These are phyloP conservation scores for Trachymyrmex septentrionalis DNA, from an alignment of 1,140 invertebrate species.

Conservation along the genomic window DNA sequence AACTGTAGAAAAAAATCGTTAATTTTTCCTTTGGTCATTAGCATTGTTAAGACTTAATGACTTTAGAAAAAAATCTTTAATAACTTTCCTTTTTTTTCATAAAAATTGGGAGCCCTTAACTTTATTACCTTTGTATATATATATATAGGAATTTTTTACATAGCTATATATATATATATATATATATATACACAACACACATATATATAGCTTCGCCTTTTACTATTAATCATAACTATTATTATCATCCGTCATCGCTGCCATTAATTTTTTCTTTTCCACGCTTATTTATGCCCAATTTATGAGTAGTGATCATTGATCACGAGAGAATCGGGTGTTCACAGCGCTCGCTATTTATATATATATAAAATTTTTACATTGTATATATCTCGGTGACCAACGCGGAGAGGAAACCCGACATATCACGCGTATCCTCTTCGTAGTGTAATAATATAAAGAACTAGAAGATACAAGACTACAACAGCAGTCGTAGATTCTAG, in stretches of 20 bases:
- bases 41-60: slow-evolving; percentile 14
- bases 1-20: background rate
- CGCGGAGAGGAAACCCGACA: slow-evolving; percentile 51
- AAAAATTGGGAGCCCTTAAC: slow-evolving; percentile 84
- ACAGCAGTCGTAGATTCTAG: slow-evolving; percentile 56
- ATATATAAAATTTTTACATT: slow-evolving; percentile 41
- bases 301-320: slow-evolving; percentile 18
- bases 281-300: slow-evolving; percentile 69
- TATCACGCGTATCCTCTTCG: slow-evolving; percentile 22
- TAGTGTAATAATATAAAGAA: slow-evolving; percentile 71
- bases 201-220: slow-evolving; percentile 80
- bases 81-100: slow-evolving; percentile 72
- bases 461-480: slow-evolving; percentile 46
- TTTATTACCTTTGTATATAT: slow-evolving; percentile 84
- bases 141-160: slow-evolving; percentile 81
- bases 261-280: slow-evolving; percentile 45
- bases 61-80: slow-evolving; percentile 57
- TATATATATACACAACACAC: slow-evolving; percentile 61
- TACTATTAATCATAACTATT: slow-evolving; percentile 69
- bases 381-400: slow-evolving; percentile 57
- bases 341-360: slow-evolving; percentile 36
- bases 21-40: slow-evolving; percentile 8
- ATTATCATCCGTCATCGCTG: slow-evolving; percentile 66
- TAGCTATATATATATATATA: slow-evolving; percentile 79
- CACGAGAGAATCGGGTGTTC: slow-evolving; percentile 42